A percentile compares a stretch with the other conserved stretches of the same genome.
Conservation (phyloP, 1,140 invertebrate genomes). For the Parasteatoda tepidariorum region DNA sequence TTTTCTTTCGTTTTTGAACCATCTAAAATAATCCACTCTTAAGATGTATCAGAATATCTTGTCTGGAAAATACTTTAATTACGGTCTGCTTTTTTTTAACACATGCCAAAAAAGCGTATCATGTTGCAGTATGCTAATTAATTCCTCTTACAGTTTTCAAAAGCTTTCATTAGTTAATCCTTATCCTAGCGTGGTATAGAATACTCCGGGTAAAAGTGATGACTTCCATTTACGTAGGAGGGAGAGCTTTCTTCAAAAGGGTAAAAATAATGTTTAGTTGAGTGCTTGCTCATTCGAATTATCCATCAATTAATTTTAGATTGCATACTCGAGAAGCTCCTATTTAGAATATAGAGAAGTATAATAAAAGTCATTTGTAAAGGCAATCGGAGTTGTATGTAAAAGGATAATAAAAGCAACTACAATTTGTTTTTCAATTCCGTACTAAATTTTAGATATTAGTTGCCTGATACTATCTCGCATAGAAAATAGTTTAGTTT, state of each 20-base stretch:
- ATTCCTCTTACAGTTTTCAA: neutral
- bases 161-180: constrained; percentile 3
- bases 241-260: neutral
- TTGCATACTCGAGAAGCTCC: too few species aligned
- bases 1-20: too few species aligned
- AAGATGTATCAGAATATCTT: neutral
- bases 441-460: too few species aligned
- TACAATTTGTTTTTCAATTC: too few species aligned
- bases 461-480: too few species aligned
- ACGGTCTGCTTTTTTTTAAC: neutral
- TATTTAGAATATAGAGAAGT: too few species aligned
- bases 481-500: too few species aligned
- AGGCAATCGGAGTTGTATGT: too few species aligned
- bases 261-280: neutral
- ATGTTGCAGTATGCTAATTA: constrained; percentile 36
- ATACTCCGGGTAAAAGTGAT: neutral
- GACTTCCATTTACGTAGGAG: neutral
- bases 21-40: neutral
- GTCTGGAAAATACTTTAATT: constrained; percentile 18
- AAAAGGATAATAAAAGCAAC: too few species aligned
- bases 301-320: too few species aligned
- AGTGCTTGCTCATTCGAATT: too few species aligned
- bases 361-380: too few species aligned
- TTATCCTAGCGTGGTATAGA: neutral
- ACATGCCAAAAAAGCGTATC: neutral